Conservation (phyloP, 2,797 vertebrate genomes). For the Cryptoblepharus egeriae region DNA sequence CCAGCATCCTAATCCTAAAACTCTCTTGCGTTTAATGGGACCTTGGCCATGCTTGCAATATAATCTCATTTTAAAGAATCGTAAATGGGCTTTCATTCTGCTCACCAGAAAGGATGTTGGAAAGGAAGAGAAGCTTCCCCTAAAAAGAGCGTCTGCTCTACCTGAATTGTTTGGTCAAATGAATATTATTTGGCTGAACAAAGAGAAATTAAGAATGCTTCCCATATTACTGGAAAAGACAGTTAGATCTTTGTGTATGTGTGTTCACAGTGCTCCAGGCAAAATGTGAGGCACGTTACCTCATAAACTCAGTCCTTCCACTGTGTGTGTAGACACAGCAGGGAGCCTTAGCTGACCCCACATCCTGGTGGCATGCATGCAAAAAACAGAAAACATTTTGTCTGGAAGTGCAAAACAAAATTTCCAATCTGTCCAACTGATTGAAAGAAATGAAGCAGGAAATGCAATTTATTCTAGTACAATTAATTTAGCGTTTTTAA, state of each 20-base stretch:
- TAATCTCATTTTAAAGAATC: background rate
- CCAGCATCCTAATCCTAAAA: constrained; percentile 3
- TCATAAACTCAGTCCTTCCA: no score
- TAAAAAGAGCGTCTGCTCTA: background rate
- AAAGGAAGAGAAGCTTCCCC: background rate
- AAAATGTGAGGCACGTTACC: no score
- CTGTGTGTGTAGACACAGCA: background rate
- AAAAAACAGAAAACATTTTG: background rate
- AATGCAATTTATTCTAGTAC: background rate
- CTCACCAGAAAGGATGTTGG: background rate
- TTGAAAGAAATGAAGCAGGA: background rate
- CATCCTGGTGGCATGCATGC: background rate
- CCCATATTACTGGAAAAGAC: background rate
- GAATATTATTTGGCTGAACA: background rate
- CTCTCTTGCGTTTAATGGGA: background rate
- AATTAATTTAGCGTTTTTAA: background rate
- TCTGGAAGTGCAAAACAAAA: background rate
- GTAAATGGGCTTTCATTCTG: background rate
- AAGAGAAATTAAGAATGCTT: background rate
- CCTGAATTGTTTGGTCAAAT: background rate
- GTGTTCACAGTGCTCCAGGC: no score
- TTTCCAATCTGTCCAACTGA: background rate
- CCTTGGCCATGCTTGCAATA: background rate
- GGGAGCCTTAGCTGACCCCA: background rate
- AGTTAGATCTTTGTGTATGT: no score